phyloP scores from a whole-genome alignment of 2,113 vertebrate species.

The pig (Sus scrofa) region DNA sequence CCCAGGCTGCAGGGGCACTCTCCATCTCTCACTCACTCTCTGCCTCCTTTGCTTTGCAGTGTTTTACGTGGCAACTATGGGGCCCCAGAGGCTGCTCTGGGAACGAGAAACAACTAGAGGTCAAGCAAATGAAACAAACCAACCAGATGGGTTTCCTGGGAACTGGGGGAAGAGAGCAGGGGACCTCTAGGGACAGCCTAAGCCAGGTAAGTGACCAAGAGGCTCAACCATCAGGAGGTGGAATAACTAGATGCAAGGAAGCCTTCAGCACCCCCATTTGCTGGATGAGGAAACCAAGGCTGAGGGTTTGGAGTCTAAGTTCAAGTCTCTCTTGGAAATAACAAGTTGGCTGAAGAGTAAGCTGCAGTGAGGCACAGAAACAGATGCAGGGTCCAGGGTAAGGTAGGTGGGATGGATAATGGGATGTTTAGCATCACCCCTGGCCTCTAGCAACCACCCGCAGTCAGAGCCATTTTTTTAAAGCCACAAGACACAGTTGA shows the following conservation, averaged over 20 bases:
- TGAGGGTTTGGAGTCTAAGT: neutral
- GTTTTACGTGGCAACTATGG: neutral
- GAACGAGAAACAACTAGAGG: neutral
- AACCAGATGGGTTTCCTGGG: neutral
- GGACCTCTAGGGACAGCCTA: neutral
- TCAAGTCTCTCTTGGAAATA: neutral
- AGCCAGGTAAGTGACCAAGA: neutral
- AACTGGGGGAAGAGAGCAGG: neutral
- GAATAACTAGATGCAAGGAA: neutral
- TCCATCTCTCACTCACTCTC: neutral
- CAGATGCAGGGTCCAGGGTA: neutral
- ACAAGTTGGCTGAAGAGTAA: neutral
- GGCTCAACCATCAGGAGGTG: neutral
- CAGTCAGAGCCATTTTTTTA: neutral
- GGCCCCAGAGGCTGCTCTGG: neutral
- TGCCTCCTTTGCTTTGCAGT: neutral
- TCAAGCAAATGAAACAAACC: neutral
- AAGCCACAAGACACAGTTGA: neutral
- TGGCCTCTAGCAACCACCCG: neutral
- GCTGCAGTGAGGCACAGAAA: neutral
- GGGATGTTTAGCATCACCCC: neutral
- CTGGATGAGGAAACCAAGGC: neutral
- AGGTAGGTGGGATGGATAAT: neutral
- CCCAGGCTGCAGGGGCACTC: neutral
- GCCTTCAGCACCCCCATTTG: neutral